Percentiles rank a stretch among this genome's conserved stretches.
Conservation (phyloP, 2,888 invertebrate genomes). For the Scelioninae gen. 1 region DNA sequence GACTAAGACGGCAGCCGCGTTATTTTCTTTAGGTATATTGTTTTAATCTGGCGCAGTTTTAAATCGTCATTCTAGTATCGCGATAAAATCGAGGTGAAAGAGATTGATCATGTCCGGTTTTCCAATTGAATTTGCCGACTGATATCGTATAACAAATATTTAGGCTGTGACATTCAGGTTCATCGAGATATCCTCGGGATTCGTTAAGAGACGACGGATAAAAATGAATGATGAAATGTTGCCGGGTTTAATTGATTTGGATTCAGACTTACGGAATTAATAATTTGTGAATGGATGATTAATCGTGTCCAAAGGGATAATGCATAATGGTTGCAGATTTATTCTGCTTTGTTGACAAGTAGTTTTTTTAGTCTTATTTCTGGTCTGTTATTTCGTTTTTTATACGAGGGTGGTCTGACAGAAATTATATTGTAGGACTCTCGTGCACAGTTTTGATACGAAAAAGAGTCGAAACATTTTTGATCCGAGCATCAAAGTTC, state of each 20-base stretch:
- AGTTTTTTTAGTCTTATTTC: slow-evolving; percentile 6
- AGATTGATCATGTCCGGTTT: slow-evolving; percentile 59
- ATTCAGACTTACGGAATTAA: slow-evolving; percentile 35
- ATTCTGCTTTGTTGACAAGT: slow-evolving; percentile 51
- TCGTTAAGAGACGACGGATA: slow-evolving; percentile 43
- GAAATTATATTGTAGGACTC: slow-evolving; percentile 14
- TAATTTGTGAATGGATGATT: slow-evolving; percentile 53
- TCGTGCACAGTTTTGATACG: slow-evolving; percentile 26
- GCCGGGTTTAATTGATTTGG: slow-evolving; percentile 57
- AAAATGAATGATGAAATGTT: slow-evolving; percentile 60
- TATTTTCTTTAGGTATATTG: slow-evolving; percentile 20
- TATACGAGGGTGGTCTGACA: slow-evolving; percentile 39
- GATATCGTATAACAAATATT: slow-evolving; percentile 50
- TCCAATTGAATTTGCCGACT: slow-evolving; percentile 31
- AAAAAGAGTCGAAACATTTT: slow-evolving; percentile 8
- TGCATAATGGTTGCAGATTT: slow-evolving; percentile 54
- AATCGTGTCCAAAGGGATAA: slow-evolving; percentile 50
- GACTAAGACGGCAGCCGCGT: no score
- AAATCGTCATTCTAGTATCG: slow-evolving; percentile 56
- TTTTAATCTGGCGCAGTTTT: slow-evolving; percentile 19
- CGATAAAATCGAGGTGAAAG: slow-evolving; percentile 68
- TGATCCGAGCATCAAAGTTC: slow-evolving; percentile 33
- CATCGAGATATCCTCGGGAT: slow-evolving; percentile 46
- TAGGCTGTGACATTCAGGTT: slow-evolving; percentile 49
- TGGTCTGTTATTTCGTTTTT: slow-evolving; percentile 42